Evolutionary conservation across 2,113 vertebrate genomes (phyloP), one percentile per base, ranked within the genome.

Genomic region (Nyctibius bracteatus): DNA sequence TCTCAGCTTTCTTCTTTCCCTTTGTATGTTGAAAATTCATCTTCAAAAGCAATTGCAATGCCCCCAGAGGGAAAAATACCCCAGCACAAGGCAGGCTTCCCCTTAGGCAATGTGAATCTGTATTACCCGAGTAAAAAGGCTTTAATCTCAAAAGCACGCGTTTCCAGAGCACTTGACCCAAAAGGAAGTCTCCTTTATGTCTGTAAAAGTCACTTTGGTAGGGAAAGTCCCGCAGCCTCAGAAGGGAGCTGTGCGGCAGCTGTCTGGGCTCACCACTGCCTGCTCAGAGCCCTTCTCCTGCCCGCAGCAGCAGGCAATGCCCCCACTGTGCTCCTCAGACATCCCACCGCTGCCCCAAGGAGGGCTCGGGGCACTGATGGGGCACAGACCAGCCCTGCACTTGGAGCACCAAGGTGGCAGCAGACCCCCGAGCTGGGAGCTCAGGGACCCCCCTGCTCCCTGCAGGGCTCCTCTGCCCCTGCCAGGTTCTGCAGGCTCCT

Each of bases 1-100:
- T 59, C 80, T 88, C 59, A 27, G 92, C 81, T 95, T 96, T 92
- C 90, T 92, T 93, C 73, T 59, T 84, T 68, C 90, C 83, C 71
- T 97, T 96, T 94, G 88, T 94, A 86, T 58, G 58, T 83, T 55
- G 82, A 93, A 95, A 96, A 81, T 77, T 83, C 80, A 52, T 86
- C 96, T 96, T 96, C 95, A 97, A 94, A 92, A 94, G 94, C 78
- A 87, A 57, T 57, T 4, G 1, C 66, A 77, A 70, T 59, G 43
- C 52, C 70, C 80, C 84, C 74, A 75, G 83, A 84, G 94, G 90
- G 80, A 81, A 82, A 94, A 92, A 73, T 22, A 95, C 31, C 94
- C 96, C 6, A 8, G 80, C 80, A 70, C 49, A 75, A 94, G 88
- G 73, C 86, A 93, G 92, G 52, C 93, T 82, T 93, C 83, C 83